Evolutionary conservation across 2,888 invertebrate species (phyloP).

Genomic region (Trachelus tabidus): DNA sequence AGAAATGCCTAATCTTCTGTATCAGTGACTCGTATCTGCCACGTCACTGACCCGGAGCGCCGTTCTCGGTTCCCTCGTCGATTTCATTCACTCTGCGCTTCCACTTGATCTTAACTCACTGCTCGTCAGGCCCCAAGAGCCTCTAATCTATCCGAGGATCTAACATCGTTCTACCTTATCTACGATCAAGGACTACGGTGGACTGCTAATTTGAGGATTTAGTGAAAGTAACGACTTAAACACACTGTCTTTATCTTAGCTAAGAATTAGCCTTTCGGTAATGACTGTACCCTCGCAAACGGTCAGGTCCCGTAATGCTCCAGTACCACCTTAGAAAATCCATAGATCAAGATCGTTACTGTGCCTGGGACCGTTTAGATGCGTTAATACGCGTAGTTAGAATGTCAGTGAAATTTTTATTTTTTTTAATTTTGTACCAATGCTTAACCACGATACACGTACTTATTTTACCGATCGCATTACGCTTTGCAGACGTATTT

Average conservation of each 20-base stretch:
- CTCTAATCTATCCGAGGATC: constrained; percentile 35
- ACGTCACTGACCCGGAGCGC: constrained; percentile 47
- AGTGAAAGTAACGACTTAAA: constrained; percentile 51
- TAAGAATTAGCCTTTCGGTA: neutral
- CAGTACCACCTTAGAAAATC: neutral
- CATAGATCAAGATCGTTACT: neutral
- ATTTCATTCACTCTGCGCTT: neutral
- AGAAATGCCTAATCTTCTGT: constrained; percentile 22
- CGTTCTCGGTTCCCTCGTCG: neutral
- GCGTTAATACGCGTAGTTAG: neutral
- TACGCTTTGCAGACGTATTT: neutral
- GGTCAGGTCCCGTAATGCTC: neutral
- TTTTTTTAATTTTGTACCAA: too few species aligned
- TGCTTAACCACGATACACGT: neutral
- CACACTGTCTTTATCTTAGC: neutral
- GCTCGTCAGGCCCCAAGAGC: neutral
- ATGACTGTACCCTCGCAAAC: neutral
- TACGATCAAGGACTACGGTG: constrained; percentile 50
- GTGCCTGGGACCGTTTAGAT: neutral
- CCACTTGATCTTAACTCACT: neutral
- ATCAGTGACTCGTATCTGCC: constrained; percentile 54
- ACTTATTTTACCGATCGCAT: neutral
- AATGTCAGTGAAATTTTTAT: neutral
- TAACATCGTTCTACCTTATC: constrained; percentile 51
- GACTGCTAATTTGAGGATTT: constrained; percentile 61